Conservation (phyloP, 2,797 vertebrate genomes). For the Steatocranus sp. region DNA sequence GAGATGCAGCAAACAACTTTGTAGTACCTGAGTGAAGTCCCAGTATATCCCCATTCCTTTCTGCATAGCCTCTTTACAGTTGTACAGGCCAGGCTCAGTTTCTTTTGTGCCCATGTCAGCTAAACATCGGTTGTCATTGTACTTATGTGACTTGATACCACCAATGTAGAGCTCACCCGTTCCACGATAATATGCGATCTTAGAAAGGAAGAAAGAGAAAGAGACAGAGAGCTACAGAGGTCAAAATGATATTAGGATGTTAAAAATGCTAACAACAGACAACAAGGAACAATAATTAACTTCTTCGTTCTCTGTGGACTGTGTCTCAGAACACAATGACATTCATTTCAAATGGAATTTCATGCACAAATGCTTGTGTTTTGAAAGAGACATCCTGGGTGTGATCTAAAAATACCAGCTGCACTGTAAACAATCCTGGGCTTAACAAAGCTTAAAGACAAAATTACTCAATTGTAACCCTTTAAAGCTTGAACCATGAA, state of each 20-base stretch:
- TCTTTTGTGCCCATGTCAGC: constrained; percentile 33
- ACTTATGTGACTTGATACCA: constrained; percentile 60
- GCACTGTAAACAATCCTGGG: not conserved
- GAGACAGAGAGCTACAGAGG: too few species aligned
- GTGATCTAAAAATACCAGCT: not conserved
- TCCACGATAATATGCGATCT: constrained; percentile 42
- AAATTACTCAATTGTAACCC: too few species aligned
- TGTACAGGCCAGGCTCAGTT: constrained; percentile 41
- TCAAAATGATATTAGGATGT: not conserved
- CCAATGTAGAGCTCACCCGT: constrained; percentile 54
- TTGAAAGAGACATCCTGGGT: too few species aligned
- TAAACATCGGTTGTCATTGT: constrained; percentile 70
- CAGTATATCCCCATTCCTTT: constrained; percentile 60
- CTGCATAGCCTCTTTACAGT: constrained; percentile 60
- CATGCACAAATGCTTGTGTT: too few species aligned
- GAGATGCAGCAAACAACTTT: not conserved
- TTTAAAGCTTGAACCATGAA: not conserved
- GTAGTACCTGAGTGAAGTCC: not conserved
- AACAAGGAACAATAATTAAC: not conserved
- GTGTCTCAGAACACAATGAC: not conserved
- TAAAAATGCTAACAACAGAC: not conserved
- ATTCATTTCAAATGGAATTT: too few species aligned
- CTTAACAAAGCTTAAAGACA: not conserved
- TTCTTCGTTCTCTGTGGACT: not conserved
- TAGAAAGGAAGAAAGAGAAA: not conserved